Conservation (phyloP, 2,797 vertebrate species). For the Muscicapa comitata region DNA sequence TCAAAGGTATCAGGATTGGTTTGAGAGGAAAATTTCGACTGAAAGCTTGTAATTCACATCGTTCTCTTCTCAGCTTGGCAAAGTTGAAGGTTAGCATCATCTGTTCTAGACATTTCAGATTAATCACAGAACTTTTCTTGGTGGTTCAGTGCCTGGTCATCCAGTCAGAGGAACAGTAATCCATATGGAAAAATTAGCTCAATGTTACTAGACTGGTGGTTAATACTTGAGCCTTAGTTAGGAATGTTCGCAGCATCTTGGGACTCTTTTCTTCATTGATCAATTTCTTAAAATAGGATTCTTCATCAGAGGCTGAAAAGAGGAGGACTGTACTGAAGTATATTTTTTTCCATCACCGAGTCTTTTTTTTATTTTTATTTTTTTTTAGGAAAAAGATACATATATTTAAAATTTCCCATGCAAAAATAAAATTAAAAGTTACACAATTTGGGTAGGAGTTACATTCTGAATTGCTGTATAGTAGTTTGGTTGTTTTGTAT, state of each 20-base stretch:
- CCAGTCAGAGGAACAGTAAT: conserved; percentile 78
- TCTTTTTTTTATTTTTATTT: conserved; percentile 10
- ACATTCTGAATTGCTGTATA: conserved; percentile 52
- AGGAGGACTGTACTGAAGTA: conserved; percentile 97
- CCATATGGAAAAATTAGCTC: conserved; percentile 77
- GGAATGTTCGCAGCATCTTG: conserved; percentile 78
- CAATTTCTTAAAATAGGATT: conserved; percentile 98
- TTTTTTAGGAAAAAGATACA: conserved; percentile 71
- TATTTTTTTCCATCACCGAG: conserved; percentile 85
- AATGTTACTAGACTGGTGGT: conserved; percentile 77
- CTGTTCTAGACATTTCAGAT: conserved; percentile 72
- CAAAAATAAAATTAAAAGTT: conserved; percentile 55
- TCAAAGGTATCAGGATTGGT: conserved; percentile 57
- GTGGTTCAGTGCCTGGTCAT: conserved; percentile 76
- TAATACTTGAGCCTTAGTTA: conserved; percentile 80
- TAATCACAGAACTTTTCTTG: conserved; percentile 74
- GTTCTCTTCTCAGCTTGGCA: conserved; percentile 72
- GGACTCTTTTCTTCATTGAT: conserved; percentile 84
- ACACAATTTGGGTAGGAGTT: conserved; percentile 64
- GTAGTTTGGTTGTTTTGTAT: conserved; percentile 44
- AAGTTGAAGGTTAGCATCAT: conserved; percentile 72
- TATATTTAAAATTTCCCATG: conserved; percentile 76
- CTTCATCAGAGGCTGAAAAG: conserved; percentile 98
- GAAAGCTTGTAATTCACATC: conserved; percentile 72
- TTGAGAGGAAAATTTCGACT: conserved; percentile 56